phyloP scores from a whole-genome alignment of 2,888 invertebrate genomes.

The Synergus umbraculus region DNA sequence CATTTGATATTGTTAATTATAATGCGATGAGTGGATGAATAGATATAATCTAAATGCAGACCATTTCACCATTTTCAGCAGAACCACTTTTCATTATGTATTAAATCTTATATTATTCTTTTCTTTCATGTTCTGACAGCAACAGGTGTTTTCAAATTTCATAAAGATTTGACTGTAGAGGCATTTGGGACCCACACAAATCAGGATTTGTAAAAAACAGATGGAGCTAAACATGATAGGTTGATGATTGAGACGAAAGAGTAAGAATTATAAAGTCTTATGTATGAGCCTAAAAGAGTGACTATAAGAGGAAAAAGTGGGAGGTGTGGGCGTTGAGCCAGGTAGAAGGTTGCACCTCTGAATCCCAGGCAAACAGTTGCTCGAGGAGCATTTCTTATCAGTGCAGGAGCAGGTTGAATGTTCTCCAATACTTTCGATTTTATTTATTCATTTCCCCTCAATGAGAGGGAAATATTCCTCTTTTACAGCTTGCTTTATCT shows the following conservation, averaged over 20 bases:
- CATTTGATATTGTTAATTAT: too few species aligned
- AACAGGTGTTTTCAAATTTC: too few species aligned
- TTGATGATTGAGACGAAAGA: neutral
- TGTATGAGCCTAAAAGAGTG: neutral
- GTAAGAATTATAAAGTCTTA: neutral
- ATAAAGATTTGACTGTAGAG: too few species aligned
- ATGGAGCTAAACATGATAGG: neutral
- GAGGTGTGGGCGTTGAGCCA: conserved; percentile 71
- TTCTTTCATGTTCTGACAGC: too few species aligned
- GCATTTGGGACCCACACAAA: neutral
- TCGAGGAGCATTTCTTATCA: conserved; percentile 55
- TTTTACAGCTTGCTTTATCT: neutral
- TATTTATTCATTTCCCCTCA: neutral
- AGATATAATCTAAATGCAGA: too few species aligned
- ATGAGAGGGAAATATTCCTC: neutral
- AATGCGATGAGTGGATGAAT: too few species aligned
- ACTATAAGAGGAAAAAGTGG: conserved; percentile 53
- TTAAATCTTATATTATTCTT: too few species aligned
- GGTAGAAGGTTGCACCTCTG: conserved; percentile 71
- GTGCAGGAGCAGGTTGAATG: conserved; percentile 61
- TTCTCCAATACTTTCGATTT: conserved; percentile 21
- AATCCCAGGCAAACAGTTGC: conserved; percentile 67
- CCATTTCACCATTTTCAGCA: too few species aligned
- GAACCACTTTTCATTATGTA: too few species aligned
- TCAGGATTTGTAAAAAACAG: neutral